These are phyloP conservation scores for Apistogramma diplotaenia DNA, from an alignment of 2,113 vertebrate species.

Conservation along the genomic window DNA sequence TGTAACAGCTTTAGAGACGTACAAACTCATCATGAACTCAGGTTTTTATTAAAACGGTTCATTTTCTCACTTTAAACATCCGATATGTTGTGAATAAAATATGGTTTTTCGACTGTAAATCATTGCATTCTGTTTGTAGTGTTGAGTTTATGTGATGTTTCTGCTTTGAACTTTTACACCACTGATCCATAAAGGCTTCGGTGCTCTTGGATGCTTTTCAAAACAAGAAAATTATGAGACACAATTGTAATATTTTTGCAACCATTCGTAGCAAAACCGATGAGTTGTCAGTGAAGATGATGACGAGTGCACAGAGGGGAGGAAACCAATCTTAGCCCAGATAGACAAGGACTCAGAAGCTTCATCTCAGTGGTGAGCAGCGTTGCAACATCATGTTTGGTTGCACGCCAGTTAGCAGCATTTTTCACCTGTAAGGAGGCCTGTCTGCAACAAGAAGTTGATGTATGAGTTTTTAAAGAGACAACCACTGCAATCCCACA, in stretches of 20 bases:
- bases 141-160: background rate
- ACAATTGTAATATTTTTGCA: background rate
- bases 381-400: background rate
- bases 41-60: background rate
- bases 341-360: background rate
- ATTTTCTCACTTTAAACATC: background rate
- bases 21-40: background rate
- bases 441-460: background rate
- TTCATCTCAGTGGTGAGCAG: background rate
- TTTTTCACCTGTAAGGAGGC: background rate
- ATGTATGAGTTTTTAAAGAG: conserved; percentile 17
- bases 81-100: background rate
- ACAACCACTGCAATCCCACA: background rate
- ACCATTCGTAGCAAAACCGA: background rate
- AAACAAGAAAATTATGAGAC: background rate
- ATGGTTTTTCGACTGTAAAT: background rate
- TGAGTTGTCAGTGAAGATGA: background rate
- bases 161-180: rapidly evolving
- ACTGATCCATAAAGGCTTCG: background rate
- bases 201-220: rapidly evolving
- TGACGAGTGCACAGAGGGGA: background rate
- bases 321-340: background rate
- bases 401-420: background rate
- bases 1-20: rapidly evolving
- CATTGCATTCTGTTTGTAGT: background rate